These are phyloP conservation scores for Diadegma fenestrale DNA, from an alignment of 2,888 invertebrate species.

Conservation along the genomic window DNA sequence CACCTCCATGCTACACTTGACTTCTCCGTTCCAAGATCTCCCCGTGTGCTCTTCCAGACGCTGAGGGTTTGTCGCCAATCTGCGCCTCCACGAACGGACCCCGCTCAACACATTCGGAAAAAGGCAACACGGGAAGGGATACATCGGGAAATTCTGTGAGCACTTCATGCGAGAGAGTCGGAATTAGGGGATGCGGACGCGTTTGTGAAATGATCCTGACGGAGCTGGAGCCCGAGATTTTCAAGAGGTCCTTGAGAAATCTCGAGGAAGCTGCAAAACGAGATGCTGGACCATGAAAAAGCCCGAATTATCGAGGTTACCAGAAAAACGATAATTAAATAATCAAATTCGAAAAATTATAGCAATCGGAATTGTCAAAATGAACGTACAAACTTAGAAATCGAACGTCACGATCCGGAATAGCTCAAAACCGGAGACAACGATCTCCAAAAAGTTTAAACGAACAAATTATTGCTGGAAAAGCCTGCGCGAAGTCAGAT, in stretches of 20 bases:
- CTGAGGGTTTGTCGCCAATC: constrained; percentile 16
- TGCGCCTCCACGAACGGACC: not conserved
- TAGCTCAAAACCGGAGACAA: not conserved
- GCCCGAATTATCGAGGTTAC: too few species aligned
- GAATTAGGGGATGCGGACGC: not conserved
- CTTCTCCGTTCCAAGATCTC: constrained; percentile 74
- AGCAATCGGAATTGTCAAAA: not conserved
- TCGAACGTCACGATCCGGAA: not conserved
- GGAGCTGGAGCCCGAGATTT: not conserved
- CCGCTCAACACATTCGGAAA: constrained; percentile 2
- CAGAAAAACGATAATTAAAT: not conserved
- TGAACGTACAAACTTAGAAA: not conserved
- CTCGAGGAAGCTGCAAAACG: too few species aligned
- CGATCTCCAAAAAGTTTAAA: not conserved
- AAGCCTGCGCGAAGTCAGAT: too few species aligned
- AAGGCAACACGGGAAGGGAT: not conserved
- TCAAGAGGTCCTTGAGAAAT: too few species aligned
- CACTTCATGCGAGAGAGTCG: not conserved
- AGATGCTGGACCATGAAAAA: too few species aligned
- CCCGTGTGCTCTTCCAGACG: constrained; percentile 23
- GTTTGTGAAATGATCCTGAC: not conserved
- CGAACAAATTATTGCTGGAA: too few species aligned
- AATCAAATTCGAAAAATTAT: not conserved
- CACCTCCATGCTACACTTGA: constrained; percentile 83
- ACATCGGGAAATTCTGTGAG: not conserved